Conservation (phyloP, 1,140 invertebrate genomes). For the Drosophila funebris region DNA sequence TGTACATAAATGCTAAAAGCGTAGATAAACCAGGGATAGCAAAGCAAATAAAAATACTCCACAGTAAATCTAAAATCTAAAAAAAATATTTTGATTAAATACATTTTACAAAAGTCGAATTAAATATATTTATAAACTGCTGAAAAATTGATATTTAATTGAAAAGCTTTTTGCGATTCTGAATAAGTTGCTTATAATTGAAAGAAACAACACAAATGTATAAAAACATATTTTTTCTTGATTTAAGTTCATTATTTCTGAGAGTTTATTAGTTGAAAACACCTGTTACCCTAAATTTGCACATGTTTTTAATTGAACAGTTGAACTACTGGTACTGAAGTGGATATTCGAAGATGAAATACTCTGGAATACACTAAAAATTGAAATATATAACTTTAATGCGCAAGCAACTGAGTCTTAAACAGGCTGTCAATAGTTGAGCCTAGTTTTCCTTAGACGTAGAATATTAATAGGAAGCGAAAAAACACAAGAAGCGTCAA, state of each 20-base stretch:
- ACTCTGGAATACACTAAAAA: neutral
- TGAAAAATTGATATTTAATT: too few species aligned
- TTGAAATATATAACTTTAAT: neutral
- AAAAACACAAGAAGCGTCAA: neutral
- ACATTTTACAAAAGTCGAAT: too few species aligned
- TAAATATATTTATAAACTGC: too few species aligned
- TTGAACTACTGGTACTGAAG: neutral
- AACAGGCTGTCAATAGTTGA: neutral
- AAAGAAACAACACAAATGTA: neutral
- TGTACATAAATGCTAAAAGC: constrained; percentile 34
- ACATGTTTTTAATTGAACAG: neutral
- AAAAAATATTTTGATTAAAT: neutral
- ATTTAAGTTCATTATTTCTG: neutral
- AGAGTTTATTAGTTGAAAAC: neutral
- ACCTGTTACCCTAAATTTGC: constrained; percentile 8
- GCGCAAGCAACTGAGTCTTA: neutral
- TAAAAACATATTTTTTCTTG: neutral
- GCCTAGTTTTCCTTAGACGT: neutral
- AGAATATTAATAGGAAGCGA: constrained; percentile 4
- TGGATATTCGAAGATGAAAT: neutral
- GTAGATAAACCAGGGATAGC: constrained; percentile 2
- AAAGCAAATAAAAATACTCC: neutral
- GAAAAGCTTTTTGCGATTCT: too few species aligned
- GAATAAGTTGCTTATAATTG: neutral
- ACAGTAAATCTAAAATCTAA: neutral